Percentiles rank a stretch among this genome's conserved stretches.
These are phyloP conservation scores for Mastacembelus armatus DNA, from an alignment of 2,797 vertebrate genomes.

Conservation along the genomic window DNA sequence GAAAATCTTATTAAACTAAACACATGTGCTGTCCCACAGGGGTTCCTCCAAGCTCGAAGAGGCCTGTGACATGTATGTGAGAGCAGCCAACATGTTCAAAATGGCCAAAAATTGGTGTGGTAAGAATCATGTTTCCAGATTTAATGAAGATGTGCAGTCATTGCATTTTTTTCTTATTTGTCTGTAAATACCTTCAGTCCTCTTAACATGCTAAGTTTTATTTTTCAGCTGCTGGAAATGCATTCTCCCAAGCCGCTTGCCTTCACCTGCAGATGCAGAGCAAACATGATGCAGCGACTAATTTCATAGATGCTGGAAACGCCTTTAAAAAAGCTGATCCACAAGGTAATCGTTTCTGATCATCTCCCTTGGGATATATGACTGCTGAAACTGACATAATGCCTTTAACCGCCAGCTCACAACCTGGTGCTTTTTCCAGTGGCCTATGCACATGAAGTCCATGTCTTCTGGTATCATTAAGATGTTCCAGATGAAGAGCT, in stretches of 20 bases:
- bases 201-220: constrained; percentile 1
- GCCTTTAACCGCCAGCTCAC: not conserved
- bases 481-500: not conserved
- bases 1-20: constrained; percentile 14
- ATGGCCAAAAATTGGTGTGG: constrained; percentile 98
- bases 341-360: constrained; percentile 82
- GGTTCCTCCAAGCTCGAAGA: constrained; percentile 93
- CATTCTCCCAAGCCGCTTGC: constrained; percentile 91
- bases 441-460: not conserved
- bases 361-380: not conserved
- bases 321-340: constrained; percentile 97
- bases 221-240: constrained; percentile 90
- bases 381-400: not conserved
- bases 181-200: not conserved
- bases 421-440: not conserved
- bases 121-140: constrained; percentile 62
- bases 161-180: not conserved
- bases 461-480: not conserved
- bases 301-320: constrained; percentile 93
- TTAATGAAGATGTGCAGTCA: not conserved
- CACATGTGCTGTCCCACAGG: constrained; percentile 68
- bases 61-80: constrained; percentile 92
- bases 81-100: constrained; percentile 96
- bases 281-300: constrained; percentile 94
- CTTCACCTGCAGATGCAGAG: constrained; percentile 94